Evolutionary conservation across 2,888 invertebrate species (phyloP).

Genomic region (Germaria angustata): DNA sequence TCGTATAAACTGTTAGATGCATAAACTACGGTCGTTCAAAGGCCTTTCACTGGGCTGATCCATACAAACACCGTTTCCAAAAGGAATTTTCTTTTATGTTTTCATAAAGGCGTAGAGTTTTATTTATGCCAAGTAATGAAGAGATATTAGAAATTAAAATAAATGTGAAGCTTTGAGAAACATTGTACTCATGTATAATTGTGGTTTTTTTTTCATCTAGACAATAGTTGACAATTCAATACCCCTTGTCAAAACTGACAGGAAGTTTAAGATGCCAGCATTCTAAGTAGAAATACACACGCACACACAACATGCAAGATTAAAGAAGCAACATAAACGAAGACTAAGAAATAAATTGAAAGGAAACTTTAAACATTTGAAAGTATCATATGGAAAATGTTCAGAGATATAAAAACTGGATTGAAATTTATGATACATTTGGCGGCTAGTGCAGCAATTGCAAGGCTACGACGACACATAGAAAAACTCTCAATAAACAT

Average conservation of each 20-base stretch:
- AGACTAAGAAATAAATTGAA: not conserved
- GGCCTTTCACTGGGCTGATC: slow-evolving; percentile 18
- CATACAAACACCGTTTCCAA: slow-evolving; percentile 4
- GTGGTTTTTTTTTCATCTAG: slow-evolving; percentile 50
- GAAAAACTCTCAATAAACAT: not conserved
- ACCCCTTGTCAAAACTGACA: slow-evolving; percentile 58
- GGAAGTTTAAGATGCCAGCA: slow-evolving; percentile 42
- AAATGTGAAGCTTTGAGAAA: not conserved
- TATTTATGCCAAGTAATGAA: no score
- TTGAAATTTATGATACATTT: slow-evolving; percentile 44
- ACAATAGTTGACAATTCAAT: slow-evolving; percentile 64
- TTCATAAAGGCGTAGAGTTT: no score
- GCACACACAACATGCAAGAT: slow-evolving; percentile 10
- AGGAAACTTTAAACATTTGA: slow-evolving; percentile 7
- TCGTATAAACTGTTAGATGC: no score
- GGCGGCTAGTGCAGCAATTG: slow-evolving; percentile 28
- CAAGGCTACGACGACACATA: slow-evolving; percentile 11
- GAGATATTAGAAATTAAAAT: not conserved
- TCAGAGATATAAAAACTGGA: slow-evolving; percentile 26
- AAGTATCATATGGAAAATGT: slow-evolving; percentile 39
- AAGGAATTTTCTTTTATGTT: no score
- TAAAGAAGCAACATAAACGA: not conserved
- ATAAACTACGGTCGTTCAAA: not conserved
- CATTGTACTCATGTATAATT: slow-evolving; percentile 48
- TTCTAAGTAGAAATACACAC: not conserved